Evolutionary conservation across 2,888 invertebrate species (phyloP).

Genomic region (Catocala fraxini): DNA sequence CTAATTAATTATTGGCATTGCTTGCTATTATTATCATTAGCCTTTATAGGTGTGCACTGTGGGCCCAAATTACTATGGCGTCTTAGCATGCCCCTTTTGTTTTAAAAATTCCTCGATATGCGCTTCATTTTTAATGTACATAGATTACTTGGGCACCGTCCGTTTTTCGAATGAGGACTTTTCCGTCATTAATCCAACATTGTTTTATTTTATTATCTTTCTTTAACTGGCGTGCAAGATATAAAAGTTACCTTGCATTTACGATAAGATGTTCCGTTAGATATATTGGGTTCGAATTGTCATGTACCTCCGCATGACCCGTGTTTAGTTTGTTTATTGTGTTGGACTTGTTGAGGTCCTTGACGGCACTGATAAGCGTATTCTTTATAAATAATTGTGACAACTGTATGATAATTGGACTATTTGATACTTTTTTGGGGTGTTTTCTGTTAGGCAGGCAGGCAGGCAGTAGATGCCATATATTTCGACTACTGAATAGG

Average conservation of each 20-base stretch:
- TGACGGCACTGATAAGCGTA: neutral
- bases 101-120: neutral
- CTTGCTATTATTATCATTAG: too few species aligned
- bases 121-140: neutral
- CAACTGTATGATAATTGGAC: conserved; percentile 1
- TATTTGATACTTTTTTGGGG: neutral
- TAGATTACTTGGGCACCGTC: neutral
- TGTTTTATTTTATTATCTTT: conserved; percentile 3
- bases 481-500: neutral
- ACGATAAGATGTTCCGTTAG: neutral
- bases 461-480: neutral
- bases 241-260: neutral
- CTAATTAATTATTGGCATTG: too few species aligned
- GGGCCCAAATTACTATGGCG: too few species aligned
- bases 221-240: conserved; percentile 3
- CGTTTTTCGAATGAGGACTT: neutral
- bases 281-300: neutral
- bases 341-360: conserved; percentile 1
- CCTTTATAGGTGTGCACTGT: too few species aligned
- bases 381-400: neutral
- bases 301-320: neutral
- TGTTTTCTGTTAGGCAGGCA: neutral
- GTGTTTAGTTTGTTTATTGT: neutral
- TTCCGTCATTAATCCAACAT: conserved; percentile 4
- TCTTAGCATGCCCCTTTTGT: too few species aligned